Evolutionary conservation across 1,140 invertebrate genomes (phyloP).

Genomic region (Lasaia peninsularis): DNA sequence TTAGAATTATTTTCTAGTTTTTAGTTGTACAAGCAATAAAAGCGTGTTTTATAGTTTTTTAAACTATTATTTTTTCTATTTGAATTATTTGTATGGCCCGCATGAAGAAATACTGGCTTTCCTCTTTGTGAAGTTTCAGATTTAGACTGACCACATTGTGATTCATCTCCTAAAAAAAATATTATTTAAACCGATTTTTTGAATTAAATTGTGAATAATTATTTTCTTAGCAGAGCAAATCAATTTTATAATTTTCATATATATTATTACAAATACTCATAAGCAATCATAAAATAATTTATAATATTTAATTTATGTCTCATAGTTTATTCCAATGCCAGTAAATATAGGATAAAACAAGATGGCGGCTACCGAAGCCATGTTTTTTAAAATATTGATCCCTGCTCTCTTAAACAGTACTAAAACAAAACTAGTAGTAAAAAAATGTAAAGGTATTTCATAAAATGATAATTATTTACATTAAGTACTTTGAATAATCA

Average conservation of each 20-base stretch:
- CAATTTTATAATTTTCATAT: slow-evolving; percentile 5
- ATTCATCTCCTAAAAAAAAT: slow-evolving; percentile 8
- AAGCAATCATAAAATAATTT: not conserved
- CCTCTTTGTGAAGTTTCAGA: slow-evolving; percentile 2
- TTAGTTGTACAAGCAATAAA: too few species aligned
- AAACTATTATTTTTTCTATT: too few species aligned
- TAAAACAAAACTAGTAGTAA: slow-evolving; percentile 1
- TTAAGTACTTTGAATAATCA: slow-evolving; percentile 9
- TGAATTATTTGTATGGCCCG: not conserved
- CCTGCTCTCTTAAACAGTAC: not conserved
- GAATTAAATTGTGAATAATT: slow-evolving; percentile 1
- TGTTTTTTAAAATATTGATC: slow-evolving; percentile 9
- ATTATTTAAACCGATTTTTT: slow-evolving; percentile 2
- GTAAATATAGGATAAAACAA: too few species aligned
- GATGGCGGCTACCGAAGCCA: slow-evolving; percentile 3
- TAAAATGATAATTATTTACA: slow-evolving; percentile 11
- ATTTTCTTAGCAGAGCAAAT: not conserved
- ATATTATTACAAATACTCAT: slow-evolving; percentile 4
- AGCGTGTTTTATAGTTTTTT: too few species aligned
- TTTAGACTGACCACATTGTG: not conserved
- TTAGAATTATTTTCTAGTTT: too few species aligned
- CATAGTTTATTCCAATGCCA: too few species aligned
- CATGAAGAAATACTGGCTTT: slow-evolving; percentile 1
- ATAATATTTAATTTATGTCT: slow-evolving; percentile 11
- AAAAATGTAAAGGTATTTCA: slow-evolving; percentile 8